Evolutionary conservation across 1,140 invertebrate genomes (phyloP), one percentile per base, ranked within the genome.

Genomic region (Meloidogyne hapla): DNA sequence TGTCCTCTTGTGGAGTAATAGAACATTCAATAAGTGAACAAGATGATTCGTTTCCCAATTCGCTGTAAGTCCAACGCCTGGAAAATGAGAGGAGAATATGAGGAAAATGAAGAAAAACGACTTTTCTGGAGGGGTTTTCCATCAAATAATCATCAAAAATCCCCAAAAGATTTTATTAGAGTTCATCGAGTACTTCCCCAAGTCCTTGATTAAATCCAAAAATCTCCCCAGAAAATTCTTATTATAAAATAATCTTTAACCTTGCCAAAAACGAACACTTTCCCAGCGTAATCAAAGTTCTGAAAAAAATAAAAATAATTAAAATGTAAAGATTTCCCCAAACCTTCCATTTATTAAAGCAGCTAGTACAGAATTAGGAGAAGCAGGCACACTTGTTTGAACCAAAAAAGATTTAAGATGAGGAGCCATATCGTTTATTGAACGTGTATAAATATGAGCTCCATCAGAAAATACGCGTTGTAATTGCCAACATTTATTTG

Each of bases 401-500:
- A 72, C 48, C 26, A 56, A 21, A 33, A 72, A n/a, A 26, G 26
- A 21, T 63, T 72, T 72, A n/a, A 72, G 10, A 6, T 15, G 13
- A 21, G 25, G 70, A n/a, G 63, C 48, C 70, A 72, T 72, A 26
- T 72, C 70, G 23, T 72, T 72, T 21, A 72, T 62, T 23, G 70
- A 62, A 38, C 26, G 48, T 38, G 70, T 72, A 63, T 56, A 72
- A 56, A 72, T 40, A 3, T 72, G 70, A 18, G 70, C 28, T 0
- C 70, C 70, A n/a, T 72, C 70, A 26, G 70, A 63, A 62, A 72
- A 72, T n/a, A 72, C 70, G 1, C 70, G 48, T 61, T 72, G n/a
- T 63, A 72, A 10, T 12, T 33, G 4, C 33, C 70, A 38, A 26
- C 23, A 48, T 72, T 62, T 48, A n/a, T n/a, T 63, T 18, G 4